These are phyloP conservation scores for Taxidea taxus DNA, from an alignment of 2,113 vertebrate species.

Conservation along the genomic window DNA sequence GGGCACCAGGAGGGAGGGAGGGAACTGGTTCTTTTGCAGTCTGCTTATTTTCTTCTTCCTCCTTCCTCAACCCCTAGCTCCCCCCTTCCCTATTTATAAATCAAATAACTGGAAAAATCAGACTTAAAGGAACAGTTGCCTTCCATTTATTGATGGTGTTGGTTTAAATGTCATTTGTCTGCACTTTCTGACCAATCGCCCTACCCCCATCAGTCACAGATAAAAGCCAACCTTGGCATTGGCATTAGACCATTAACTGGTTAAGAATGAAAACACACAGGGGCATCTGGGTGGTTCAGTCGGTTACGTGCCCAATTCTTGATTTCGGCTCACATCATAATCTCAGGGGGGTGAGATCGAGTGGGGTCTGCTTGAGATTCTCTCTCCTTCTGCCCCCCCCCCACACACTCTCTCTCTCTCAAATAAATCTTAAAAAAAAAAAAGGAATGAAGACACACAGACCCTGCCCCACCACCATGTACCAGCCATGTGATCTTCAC, in stretches of 20 bases:
- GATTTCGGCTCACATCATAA: background rate
- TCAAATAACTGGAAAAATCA: background rate
- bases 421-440: background rate
- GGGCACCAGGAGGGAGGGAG: rapidly evolving
- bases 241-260: background rate
- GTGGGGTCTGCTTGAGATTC: background rate
- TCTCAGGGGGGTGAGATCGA: background rate
- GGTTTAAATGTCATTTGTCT: background rate
- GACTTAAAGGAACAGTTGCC: background rate
- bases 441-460: background rate
- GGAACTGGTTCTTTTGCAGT: background rate
- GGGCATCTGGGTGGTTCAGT: background rate
- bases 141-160: background rate
- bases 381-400: background rate
- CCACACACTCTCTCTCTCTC: background rate
- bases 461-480: background rate
- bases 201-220: background rate
- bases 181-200: background rate
- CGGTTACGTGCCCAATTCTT: background rate
- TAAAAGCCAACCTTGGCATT: background rate
- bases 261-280: background rate
- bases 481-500: background rate
- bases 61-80: background rate
- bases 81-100: background rate
- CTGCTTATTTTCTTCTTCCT: background rate